Evolutionary conservation across 2,797 vertebrate species (phyloP), one percentile per base, ranked within the genome.

Genomic region (Phoxinus dragarum): DNA sequence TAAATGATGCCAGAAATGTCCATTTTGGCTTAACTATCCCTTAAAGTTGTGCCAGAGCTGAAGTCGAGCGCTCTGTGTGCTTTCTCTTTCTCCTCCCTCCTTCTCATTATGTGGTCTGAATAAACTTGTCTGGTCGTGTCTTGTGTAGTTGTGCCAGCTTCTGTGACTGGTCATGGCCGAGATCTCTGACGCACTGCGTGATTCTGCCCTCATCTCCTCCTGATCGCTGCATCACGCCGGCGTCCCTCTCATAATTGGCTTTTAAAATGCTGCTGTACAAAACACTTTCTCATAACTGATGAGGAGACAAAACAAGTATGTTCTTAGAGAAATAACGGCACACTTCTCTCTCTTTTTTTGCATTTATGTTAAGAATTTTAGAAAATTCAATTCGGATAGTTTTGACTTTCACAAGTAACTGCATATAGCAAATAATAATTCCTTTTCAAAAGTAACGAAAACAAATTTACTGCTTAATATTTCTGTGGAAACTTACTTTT

Each of bases 131-230:
- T 85, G 86, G 52, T 71, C 49, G 34, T 79, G 68, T 80, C 68
- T 54, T 87, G 49, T 80, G 86, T 75, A 74, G 81, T 80, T 80
- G 21, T 84, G 81, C 81, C 81, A 87, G 78, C 38, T 34, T 84
- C 66, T 71, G 49, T 71, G 83, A 79, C 61, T 71, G 75, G 75
- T 71, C 83, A 84, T 44, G 75, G 74, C 19, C 5, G 75, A 61
- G 66, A 72, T 61, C 36, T 38, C 52, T 72, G 83, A 79, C 52
- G 6, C 64, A 54, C 82, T 16, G 82, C 47, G 47, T 76, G 74
- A 59, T 17, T 49, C 67, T 59, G 6, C n/a, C 52, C 38, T 84
- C 34, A 68, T 84, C 82, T 56, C 44, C 47, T 78, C 64, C 82
- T 69, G 74, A 84, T 68, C 75, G 36, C 49, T 3, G 38, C 66